These are phyloP conservation scores for Malurus leucopterus DNA, from an alignment of 2,797 vertebrate genomes.

Conservation along the genomic window DNA sequence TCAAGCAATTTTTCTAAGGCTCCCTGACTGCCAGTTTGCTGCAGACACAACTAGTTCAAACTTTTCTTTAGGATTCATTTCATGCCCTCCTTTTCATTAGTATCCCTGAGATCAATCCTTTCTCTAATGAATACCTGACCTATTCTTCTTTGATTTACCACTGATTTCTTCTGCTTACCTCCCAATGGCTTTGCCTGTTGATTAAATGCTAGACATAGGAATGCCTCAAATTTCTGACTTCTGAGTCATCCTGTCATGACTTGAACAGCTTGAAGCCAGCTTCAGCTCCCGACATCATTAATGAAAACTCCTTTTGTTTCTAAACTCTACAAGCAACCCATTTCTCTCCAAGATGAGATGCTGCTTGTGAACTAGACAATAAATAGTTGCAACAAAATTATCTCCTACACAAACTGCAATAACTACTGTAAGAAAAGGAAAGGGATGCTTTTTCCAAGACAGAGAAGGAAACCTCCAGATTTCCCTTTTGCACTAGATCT, in stretches of 20 bases:
- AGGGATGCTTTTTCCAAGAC: background rate
- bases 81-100: constrained; percentile 29
- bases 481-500: background rate
- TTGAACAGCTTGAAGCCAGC: constrained; percentile 53
- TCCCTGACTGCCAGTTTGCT: background rate
- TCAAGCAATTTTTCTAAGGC: background rate
- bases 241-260: constrained; percentile 69
- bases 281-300: constrained; percentile 45
- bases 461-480: background rate
- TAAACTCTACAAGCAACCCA: background rate
- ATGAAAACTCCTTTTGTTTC: constrained; percentile 51
- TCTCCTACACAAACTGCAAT: background rate
- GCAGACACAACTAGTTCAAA: background rate
- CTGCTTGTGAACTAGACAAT: constrained; percentile 6
- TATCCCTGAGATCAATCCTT: constrained; percentile 38
- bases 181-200: constrained; percentile 32
- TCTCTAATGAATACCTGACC: constrained; percentile 56
- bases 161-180: constrained; percentile 54
- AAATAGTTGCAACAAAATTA: constrained; percentile 8
- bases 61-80: constrained; percentile 51
- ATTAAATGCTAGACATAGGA: constrained; percentile 54
- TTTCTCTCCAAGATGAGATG: background rate
- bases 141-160: constrained; percentile 62
- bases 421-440: background rate
- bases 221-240: constrained; percentile 69